Evolutionary conservation across 1,140 invertebrate species (phyloP).

Genomic region (Ctenoplectra terminalis): DNA sequence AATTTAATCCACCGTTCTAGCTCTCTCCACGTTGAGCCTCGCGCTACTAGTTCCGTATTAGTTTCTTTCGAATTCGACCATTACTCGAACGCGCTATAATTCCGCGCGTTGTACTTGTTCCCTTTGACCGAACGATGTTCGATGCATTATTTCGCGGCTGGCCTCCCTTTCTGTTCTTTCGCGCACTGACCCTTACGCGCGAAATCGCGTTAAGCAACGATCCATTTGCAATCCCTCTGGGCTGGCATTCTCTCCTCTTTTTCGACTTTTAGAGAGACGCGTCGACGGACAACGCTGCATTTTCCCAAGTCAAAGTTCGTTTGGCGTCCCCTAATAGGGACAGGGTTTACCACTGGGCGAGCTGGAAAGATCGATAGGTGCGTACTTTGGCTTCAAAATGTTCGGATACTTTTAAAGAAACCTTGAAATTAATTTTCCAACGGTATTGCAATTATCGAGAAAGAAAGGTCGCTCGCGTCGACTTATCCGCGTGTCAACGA

Average conservation of each 20-base stretch:
- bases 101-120: neutral
- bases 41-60: neutral
- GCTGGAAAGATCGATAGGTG: neutral
- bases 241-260: neutral
- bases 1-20: slow-evolving; percentile 39
- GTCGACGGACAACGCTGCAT: neutral
- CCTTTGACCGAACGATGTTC: neutral
- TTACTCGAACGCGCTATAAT: neutral
- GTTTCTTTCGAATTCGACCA: slow-evolving; percentile 34
- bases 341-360: neutral
- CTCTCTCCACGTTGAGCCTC: slow-evolving; percentile 12
- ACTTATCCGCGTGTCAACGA: slow-evolving; percentile 25
- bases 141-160: slow-evolving; percentile 15
- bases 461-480: slow-evolving; percentile 16
- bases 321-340: neutral
- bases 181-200: slow-evolving; percentile 17
- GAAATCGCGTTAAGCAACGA: slow-evolving; percentile 33
- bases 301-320: neutral
- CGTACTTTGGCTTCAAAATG: too few relatives aligned
- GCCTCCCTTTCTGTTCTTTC: neutral
- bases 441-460: neutral
- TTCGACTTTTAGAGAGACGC: neutral
- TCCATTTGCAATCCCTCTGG: slow-evolving; percentile 13
- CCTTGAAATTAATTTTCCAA: neutral
- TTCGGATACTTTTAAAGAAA: neutral